These are phyloP conservation scores for Mystacornis crossleyi DNA, from an alignment of 2,113 vertebrate species.

Conservation along the genomic window DNA sequence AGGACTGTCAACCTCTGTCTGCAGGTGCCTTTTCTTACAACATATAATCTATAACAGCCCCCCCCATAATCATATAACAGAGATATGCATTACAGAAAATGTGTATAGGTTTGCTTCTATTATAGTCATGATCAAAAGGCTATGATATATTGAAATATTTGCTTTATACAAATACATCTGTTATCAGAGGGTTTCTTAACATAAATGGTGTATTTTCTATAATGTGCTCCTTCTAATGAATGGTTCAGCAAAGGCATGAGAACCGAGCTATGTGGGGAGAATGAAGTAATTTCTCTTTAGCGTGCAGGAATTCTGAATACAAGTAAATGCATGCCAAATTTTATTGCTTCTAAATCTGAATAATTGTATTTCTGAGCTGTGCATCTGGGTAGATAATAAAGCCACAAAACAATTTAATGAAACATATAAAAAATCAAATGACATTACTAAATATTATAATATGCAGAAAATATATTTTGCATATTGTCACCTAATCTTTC, in stretches of 20 bases:
- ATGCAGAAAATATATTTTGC: constrained; percentile 83
- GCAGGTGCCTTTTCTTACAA: constrained; percentile 32
- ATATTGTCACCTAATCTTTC: constrained; percentile 84
- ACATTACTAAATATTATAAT: constrained; percentile 86
- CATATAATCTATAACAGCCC: constrained; percentile 47
- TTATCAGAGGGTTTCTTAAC: constrained; percentile 81
- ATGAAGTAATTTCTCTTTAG: constrained; percentile 83
- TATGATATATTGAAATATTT: constrained; percentile 79
- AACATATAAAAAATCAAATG: constrained; percentile 85
- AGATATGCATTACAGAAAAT: constrained; percentile 66
- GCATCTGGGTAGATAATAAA: constrained; percentile 86
- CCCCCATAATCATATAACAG: constrained; percentile 44
- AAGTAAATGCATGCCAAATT: constrained; percentile 83
- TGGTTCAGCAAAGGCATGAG: constrained; percentile 73
- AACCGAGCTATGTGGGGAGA: constrained; percentile 77
- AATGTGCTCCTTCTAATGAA: constrained; percentile 80
- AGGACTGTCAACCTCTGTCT: background rate
- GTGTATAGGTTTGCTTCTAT: constrained; percentile 68
- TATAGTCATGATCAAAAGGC: constrained; percentile 77
- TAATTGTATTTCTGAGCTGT: constrained; percentile 85
- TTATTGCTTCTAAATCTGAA: constrained; percentile 86
- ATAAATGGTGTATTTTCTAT: constrained; percentile 83
- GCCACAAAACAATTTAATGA: constrained; percentile 86
- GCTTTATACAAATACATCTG: constrained; percentile 76
- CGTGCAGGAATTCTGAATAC: constrained; percentile 81